Conservation (phyloP, 2,888 invertebrate genomes). For the Trypoxylon attenuatum region DNA sequence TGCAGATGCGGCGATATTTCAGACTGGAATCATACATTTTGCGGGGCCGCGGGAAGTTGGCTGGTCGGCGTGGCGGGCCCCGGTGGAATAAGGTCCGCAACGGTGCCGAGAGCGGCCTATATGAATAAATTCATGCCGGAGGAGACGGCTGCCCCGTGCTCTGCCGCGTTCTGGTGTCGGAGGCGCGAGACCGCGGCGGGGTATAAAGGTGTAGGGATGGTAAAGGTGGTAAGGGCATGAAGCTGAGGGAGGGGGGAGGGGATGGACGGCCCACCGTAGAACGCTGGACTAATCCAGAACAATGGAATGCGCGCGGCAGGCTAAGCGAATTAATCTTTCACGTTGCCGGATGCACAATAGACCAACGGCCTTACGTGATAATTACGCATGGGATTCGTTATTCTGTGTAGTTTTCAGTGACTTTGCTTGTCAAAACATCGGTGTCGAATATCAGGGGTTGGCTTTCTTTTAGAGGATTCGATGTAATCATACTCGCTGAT, state of each 20-base stretch:
- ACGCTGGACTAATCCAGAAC: slow-evolving; percentile 57
- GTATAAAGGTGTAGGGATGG: neutral
- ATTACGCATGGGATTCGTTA: slow-evolving; percentile 59
- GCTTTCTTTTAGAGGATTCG: neutral
- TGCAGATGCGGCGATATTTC: slow-evolving; percentile 38
- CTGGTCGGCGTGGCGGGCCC: too few relatives aligned
- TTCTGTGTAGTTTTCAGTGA: slow-evolving; percentile 49
- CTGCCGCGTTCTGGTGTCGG: neutral
- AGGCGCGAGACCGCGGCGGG: neutral
- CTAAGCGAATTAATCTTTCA: slow-evolving; percentile 67
- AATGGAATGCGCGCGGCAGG: slow-evolving; percentile 57
- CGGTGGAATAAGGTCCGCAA: slow-evolving; percentile 52
- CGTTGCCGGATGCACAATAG: slow-evolving; percentile 57
- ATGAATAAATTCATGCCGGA: slow-evolving; percentile 58
- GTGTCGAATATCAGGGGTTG: slow-evolving; percentile 4
- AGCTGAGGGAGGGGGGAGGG: slow-evolving; percentile 7
- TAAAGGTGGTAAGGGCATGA: slow-evolving; percentile 6
- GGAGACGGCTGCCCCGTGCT: slow-evolving; percentile 23
- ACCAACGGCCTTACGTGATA: slow-evolving; percentile 60
- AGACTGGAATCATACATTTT: slow-evolving; percentile 34
- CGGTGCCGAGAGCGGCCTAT: slow-evolving; percentile 43
- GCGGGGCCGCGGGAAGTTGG: slow-evolving; percentile 29
- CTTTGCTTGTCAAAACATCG: slow-evolving; percentile 31
- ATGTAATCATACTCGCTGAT: too few relatives aligned
- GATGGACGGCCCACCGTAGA: slow-evolving; percentile 21